These are phyloP conservation scores for Sebastes reedi DNA, from an alignment of 2,797 vertebrate genomes.

Conservation along the genomic window DNA sequence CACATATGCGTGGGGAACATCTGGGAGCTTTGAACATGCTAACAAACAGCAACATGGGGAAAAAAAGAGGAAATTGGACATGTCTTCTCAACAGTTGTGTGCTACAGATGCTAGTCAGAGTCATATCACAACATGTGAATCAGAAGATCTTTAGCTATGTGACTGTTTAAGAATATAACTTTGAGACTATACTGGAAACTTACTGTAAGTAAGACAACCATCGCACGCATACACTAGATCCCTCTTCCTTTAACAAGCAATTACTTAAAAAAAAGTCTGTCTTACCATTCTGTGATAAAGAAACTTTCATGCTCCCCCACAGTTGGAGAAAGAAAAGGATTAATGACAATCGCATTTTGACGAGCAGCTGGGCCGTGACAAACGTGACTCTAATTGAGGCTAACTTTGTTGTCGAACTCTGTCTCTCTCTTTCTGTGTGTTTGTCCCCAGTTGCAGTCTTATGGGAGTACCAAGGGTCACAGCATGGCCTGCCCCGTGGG, in stretches of 20 bases:
- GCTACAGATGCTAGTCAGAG: neutral
- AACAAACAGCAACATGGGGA: slow-evolving; percentile 16
- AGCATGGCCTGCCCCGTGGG: slow-evolving; percentile 1
- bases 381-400: neutral
- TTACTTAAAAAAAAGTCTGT: neutral
- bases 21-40: slow-evolving; percentile 45
- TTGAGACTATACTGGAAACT: neutral
- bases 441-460: neutral
- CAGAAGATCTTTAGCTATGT: neutral
- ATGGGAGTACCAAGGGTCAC: neutral
- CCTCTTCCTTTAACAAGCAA: neutral
- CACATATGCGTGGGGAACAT: slow-evolving; percentile 40
- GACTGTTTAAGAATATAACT: neutral
- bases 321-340: slow-evolving; percentile 43
- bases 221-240: neutral
- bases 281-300: slow-evolving; percentile 37
- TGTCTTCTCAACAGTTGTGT: neutral
- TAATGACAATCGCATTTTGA: slow-evolving; percentile 20
- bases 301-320: slow-evolving; percentile 5
- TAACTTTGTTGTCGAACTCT: neutral
- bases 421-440: neutral
- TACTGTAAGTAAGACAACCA: neutral
- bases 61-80: neutral
- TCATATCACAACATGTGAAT: neutral
- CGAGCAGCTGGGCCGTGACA: neutral